These are phyloP conservation scores for Lota lota DNA, from an alignment of 2,113 vertebrate genomes.

Conservation along the genomic window DNA sequence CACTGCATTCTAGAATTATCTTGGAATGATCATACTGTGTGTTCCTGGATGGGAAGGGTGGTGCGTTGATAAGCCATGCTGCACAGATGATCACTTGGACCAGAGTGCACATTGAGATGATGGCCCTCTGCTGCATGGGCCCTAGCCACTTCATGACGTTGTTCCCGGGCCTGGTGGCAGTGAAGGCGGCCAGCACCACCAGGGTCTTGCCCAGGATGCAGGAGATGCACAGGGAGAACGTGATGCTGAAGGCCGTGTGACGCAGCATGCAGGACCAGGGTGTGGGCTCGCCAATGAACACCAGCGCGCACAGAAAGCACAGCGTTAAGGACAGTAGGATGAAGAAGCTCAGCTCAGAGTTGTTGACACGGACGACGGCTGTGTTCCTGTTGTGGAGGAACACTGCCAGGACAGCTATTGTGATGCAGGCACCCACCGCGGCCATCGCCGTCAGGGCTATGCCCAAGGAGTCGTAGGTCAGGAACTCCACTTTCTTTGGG, in stretches of 20 bases:
- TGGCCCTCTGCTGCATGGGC: constrained; percentile 62
- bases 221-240: constrained; percentile 68
- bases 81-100: constrained; percentile 62
- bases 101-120: constrained; percentile 54
- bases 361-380: constrained; percentile 66
- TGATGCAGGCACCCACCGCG: constrained; percentile 60
- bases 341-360: constrained; percentile 69
- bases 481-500: constrained; percentile 67
- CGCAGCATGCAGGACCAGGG: constrained; percentile 69
- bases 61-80: constrained; percentile 56
- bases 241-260: constrained; percentile 67
- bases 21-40: constrained; percentile 49
- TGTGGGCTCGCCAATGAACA: constrained; percentile 67
- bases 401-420: constrained; percentile 50
- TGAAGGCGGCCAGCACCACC: constrained; percentile 68
- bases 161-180: constrained; percentile 60
- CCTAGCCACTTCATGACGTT: constrained; percentile 71
- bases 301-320: constrained; percentile 67
- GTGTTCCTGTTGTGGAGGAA: constrained; percentile 69
- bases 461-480: constrained; percentile 67
- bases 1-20: constrained; percentile 61
- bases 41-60: constrained; percentile 56
- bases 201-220: constrained; percentile 70
- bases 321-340: constrained; percentile 63
- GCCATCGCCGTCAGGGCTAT: constrained; percentile 60